Base-by-base conservation (phyloP, 1,140 invertebrate genomes). In the Drosophila repleta region DNA sequence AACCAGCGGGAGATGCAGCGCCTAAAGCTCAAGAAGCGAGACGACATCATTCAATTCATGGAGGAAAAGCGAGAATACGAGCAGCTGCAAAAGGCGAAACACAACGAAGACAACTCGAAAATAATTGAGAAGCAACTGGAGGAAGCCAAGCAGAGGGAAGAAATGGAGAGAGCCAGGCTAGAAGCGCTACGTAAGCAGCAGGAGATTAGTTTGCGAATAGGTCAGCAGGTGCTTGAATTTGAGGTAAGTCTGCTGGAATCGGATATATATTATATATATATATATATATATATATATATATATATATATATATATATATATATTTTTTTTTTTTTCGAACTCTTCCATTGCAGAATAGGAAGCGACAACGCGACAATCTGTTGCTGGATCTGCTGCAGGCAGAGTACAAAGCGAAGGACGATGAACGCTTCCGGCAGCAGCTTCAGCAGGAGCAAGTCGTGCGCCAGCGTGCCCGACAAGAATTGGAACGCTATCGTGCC, bases 351-450 rank as follows among this genome's bases (percentile, higher is more conserved):
- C 24, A 85, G 81, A 64, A 66, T 17, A 46, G 60, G 11, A 88
- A 83, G 17, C 76, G 60, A 1, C 62, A 76, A 32, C 79, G 79
- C 1, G 37, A 83, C 18, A 58, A 66, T 29, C 46, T 88, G 0
- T 48, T 88, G 45, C 32, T 63, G 43, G 83, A 88, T 48, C 63
- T 88, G 46, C 75, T 88, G 65, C 65, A 79, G 56, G 73, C 80
- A 17, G 83, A 88, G 63, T 83, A 88, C 66, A 68, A 65, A 39
- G 83, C 83, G 26, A 88, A 79, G 21, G 64, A 68, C 5, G 79
- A 88, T 32, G 79, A 68, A 64, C 83, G 52, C 43, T 71, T 63
- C 17, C 83, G 83, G 21, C 75, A 88, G 63, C 58, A 88, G 51
- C 57, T 88, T 13, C 58, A 83, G 66, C 72, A 79, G 49, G 73